These are phyloP conservation scores for Labeo rohita DNA, from an alignment of 2,113 vertebrate species.

Conservation along the genomic window DNA sequence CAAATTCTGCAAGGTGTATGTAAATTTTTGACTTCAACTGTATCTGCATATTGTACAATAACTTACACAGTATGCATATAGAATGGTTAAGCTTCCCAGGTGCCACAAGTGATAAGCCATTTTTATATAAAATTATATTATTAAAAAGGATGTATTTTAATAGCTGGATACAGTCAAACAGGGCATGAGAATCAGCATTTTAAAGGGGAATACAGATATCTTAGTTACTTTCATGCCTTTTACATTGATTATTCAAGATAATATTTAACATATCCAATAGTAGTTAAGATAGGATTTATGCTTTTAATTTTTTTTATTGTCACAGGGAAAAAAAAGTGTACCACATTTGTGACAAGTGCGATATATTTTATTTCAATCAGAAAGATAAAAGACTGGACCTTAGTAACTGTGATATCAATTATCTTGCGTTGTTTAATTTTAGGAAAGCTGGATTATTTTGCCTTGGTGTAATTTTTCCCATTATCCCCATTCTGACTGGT, in stretches of 20 bases:
- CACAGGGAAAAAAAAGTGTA: background rate
- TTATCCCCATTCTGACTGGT: background rate
- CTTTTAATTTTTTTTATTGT: background rate
- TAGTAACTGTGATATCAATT: background rate
- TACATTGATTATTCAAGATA: too few relatives aligned
- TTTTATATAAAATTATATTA: background rate
- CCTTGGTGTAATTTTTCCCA: background rate
- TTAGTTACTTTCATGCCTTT: background rate
- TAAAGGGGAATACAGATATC: background rate
- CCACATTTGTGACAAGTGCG: background rate
- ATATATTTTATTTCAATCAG: background rate
- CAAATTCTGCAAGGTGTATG: too few relatives aligned
- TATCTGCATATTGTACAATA: background rate
- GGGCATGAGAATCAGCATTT: background rate
- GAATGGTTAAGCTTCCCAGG: background rate
- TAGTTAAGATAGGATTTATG: background rate
- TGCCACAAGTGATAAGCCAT: background rate
- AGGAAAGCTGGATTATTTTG: conserved; percentile 30
- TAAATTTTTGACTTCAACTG: too few relatives aligned
- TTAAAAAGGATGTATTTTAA: background rate
- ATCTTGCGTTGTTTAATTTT: background rate
- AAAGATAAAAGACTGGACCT: background rate
- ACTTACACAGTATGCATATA: background rate
- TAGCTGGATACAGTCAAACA: background rate
- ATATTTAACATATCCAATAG: background rate